Evolutionary conservation across 2,888 invertebrate genomes (phyloP).

Genomic region (Pollenia angustigena): DNA sequence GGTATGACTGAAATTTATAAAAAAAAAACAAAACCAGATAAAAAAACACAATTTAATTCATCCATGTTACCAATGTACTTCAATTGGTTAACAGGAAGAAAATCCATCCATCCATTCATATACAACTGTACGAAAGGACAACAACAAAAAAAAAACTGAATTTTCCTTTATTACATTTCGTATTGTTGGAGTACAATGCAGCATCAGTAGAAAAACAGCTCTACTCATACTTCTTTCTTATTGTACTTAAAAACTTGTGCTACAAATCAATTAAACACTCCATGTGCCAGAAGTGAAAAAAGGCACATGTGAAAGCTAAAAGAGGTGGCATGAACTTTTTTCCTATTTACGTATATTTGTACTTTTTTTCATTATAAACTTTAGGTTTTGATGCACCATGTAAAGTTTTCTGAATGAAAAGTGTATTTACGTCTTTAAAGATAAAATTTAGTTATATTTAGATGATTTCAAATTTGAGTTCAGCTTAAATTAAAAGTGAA

Average conservation of each 20-base stretch:
- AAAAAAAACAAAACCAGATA: conserved; percentile 5
- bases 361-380: conserved; percentile 4
- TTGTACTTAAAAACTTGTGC: conserved; percentile 64
- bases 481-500: too few species aligned
- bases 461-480: too few species aligned
- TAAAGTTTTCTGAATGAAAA: background rate
- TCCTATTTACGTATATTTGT: background rate
- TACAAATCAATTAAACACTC: conserved; percentile 73
- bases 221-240: conserved; percentile 32
- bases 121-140: conserved; percentile 29
- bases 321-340: conserved; percentile 33
- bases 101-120: conserved; percentile 57
- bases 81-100: conserved; percentile 67
- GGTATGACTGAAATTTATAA: conserved; percentile 51
- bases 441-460: background rate
- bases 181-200: conserved; percentile 53
- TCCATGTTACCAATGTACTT: conserved; percentile 67
- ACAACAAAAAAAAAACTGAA: conserved; percentile 37
- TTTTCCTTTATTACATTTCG: conserved; percentile 65
- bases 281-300: conserved; percentile 64
- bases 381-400: conserved; percentile 18
- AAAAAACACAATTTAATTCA: conserved; percentile 57
- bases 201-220: conserved; percentile 26
- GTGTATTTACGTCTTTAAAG: background rate
- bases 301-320: conserved; percentile 46